phyloP scores from a whole-genome alignment of 2,888 invertebrate genomes.

The Boloria selene region DNA sequence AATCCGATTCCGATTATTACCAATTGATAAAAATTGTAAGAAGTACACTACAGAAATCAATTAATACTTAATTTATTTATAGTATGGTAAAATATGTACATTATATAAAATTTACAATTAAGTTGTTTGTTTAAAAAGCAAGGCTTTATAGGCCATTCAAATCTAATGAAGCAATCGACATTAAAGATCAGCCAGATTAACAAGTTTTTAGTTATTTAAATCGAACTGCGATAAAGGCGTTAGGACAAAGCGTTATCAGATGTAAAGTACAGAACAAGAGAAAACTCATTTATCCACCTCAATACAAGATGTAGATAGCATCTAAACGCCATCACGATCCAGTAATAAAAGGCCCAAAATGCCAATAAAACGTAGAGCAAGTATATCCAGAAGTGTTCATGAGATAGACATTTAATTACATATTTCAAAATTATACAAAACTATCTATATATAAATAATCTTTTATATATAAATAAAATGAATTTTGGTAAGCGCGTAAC shows the following conservation, averaged over 20 bases:
- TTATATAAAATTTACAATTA: too few relatives aligned
- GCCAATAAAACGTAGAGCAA: slow-evolving; percentile 50
- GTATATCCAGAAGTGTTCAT: slow-evolving; percentile 34
- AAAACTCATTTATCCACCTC: slow-evolving; percentile 75
- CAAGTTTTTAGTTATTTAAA: slow-evolving; percentile 40
- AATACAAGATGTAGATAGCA: slow-evolving; percentile 67
- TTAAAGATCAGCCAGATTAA: slow-evolving; percentile 16
- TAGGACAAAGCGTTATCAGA: slow-evolving; percentile 43
- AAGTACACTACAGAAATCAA: too few relatives aligned
- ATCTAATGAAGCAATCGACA: slow-evolving; percentile 7
- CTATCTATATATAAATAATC: too few relatives aligned
- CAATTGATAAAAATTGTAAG: too few relatives aligned
- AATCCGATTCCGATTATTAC: too few relatives aligned
- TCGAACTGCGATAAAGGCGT: slow-evolving; percentile 33
- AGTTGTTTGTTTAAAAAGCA: too few relatives aligned
- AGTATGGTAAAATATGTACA: too few relatives aligned
- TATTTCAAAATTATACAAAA: too few relatives aligned
- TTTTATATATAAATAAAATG: too few relatives aligned
- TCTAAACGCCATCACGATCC: slow-evolving; percentile 70
- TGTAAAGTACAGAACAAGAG: slow-evolving; percentile 50
- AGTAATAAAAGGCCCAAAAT: slow-evolving; percentile 72
- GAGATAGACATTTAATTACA: background rate
- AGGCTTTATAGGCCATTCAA: background rate
- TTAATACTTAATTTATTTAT: too few relatives aligned
- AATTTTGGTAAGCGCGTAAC: too few relatives aligned